Percentiles rank a stretch among this genome's conserved stretches.
phyloP scores from a whole-genome alignment of 2,113 vertebrate genomes.

The Rhizomys pruinosus region DNA sequence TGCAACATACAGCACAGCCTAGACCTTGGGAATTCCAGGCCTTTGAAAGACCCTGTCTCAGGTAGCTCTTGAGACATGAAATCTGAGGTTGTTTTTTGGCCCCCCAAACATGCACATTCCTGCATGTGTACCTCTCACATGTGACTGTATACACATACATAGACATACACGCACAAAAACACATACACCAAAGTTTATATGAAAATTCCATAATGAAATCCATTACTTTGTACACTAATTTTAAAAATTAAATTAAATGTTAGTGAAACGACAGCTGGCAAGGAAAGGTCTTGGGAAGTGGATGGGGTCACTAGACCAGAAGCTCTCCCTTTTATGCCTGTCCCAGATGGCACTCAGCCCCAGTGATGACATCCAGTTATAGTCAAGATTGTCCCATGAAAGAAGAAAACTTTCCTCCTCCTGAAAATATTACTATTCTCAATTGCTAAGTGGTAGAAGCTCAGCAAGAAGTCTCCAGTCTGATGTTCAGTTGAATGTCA shows the following conservation, averaged over 20 bases:
- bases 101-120: too few species aligned
- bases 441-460: too few species aligned
- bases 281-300: not conserved
- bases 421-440: not conserved
- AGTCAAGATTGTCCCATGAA: not conserved
- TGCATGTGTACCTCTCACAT: too few species aligned
- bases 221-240: not conserved
- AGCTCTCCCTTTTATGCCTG: rapidly evolving
- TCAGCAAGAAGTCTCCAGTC: too few species aligned
- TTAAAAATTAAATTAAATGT: not conserved
- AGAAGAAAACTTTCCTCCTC: not conserved
- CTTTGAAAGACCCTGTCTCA: not conserved
- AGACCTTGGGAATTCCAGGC: not conserved
- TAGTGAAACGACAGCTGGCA: not conserved
- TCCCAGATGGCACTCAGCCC: not conserved
- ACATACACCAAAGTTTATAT: not conserved
- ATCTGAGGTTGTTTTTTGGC: not conserved
- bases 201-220: not conserved
- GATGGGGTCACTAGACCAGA: rapidly evolving
- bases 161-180: not conserved
- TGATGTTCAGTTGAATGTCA: not conserved
- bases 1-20: not conserved
- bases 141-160: too few species aligned
- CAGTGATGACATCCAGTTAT: rapidly evolving
- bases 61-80: not conserved